Conservation (phyloP, 2,797 vertebrate genomes). For the Fistularia commersonii region DNA sequence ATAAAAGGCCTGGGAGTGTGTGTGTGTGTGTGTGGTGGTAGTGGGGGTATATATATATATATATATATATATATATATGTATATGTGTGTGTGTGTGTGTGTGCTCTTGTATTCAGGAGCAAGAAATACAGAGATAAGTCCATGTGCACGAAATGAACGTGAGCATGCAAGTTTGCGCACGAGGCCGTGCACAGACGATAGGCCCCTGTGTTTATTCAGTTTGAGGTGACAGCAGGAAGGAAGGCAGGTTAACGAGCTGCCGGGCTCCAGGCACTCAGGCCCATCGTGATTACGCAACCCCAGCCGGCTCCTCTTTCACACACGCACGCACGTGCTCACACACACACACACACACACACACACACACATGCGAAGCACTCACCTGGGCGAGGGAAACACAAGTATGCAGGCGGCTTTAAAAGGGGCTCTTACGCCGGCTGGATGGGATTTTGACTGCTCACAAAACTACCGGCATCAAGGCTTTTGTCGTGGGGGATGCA, state of each 20-base stretch:
- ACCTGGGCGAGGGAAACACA: conserved; percentile 50
- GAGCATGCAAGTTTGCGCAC: conserved; percentile 11
- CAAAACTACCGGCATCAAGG: conserved; percentile 5
- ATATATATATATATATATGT: conserved; percentile 14
- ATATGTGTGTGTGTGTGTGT: conserved; percentile 13
- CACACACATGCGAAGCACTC: conserved; percentile 38
- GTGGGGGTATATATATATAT: conserved; percentile 10
- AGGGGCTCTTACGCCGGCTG: conserved; percentile 17
- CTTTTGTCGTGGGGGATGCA: too few species aligned
- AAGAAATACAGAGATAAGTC: too few species aligned
- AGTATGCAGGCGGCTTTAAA: conserved; percentile 25
- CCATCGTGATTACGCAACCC: conserved; percentile 71
- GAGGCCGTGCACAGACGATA: conserved; percentile 53
- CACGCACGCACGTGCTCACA: conserved; percentile 26
- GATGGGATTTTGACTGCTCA: conserved; percentile 19
- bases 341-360: conserved; percentile 25
- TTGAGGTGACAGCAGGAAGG: conserved; percentile 79
- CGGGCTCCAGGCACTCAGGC: conserved; percentile 62
- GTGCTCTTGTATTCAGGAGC: not conserved
- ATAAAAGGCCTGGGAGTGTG: conserved; percentile 52
- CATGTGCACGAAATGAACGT: too few species aligned
- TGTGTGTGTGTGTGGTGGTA: conserved; percentile 18
- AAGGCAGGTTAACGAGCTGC: conserved; percentile 76
- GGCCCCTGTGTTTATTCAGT: conserved; percentile 72
- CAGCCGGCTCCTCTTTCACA: conserved; percentile 56